phyloP scores from a whole-genome alignment of 2,797 vertebrate genomes.

The Chiloscyllium punctatum region DNA sequence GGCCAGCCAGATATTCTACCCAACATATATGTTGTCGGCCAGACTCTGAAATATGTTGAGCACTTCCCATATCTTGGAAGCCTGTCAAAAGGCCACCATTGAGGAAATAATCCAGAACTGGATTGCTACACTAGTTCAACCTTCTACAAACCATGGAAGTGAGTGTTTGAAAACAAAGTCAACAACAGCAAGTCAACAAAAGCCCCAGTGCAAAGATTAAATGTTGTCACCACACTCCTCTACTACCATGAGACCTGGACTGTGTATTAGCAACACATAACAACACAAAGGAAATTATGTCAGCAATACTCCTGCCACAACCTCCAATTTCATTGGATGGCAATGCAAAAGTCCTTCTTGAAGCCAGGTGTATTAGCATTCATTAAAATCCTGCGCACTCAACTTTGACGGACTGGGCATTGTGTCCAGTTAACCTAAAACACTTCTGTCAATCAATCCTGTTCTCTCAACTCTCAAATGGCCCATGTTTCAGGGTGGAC shows the following conservation, averaged over 20 bases:
- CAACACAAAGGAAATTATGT: neutral
- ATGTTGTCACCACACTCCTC: neutral
- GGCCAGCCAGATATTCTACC: neutral
- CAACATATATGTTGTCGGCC: neutral
- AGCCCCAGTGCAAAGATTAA: neutral
- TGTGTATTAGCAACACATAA: neutral
- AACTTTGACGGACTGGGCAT: too few species aligned
- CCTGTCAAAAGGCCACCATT: neutral
- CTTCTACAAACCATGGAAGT: neutral
- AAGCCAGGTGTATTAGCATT: neutral
- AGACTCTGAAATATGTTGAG: neutral
- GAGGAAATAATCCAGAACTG: too few species aligned
- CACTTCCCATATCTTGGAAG: neutral
- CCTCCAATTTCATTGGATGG: neutral
- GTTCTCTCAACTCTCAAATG: neutral
- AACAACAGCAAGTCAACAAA: neutral
- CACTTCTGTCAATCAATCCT: neutral
- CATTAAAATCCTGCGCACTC: neutral
- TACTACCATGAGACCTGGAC: neutral
- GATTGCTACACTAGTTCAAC: neutral
- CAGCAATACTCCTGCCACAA: neutral
- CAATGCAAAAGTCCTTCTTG: neutral
- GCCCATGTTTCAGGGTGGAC: neutral
- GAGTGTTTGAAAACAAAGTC: neutral
- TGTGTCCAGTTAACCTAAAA: neutral